A percentile compares a stretch with the other conserved stretches of the same genome.
phyloP scores from a whole-genome alignment of 2,888 invertebrate genomes.

The Pherbina coryleti region DNA sequence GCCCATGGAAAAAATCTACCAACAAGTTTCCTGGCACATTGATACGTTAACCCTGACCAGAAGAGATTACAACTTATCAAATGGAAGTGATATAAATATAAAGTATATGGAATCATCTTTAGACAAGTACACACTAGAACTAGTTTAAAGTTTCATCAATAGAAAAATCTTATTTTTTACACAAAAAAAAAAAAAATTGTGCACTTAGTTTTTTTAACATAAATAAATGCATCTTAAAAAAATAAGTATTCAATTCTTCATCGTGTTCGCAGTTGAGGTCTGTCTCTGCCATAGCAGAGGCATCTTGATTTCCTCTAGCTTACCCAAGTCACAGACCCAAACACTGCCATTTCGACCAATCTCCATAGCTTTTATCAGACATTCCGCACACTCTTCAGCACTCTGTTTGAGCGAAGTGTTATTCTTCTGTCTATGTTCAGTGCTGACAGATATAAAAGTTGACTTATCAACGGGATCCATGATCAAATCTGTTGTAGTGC shows the following conservation, averaged over 20 bases:
- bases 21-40: background rate
- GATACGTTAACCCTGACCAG: background rate
- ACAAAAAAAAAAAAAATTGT: too few species aligned
- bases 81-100: too few species aligned
- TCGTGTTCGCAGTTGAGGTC: background rate
- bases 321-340: slow-evolving; percentile 63
- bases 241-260: background rate
- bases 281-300: background rate
- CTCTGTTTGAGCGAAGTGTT: slow-evolving; percentile 32
- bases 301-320: slow-evolving; percentile 49
- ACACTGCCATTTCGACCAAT: slow-evolving; percentile 62
- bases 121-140: too few species aligned
- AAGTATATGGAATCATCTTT: too few species aligned
- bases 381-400: slow-evolving; percentile 56
- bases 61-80: too few species aligned
- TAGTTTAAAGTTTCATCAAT: too few species aligned
- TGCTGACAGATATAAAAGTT: background rate
- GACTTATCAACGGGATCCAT: background rate
- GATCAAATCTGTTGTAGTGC: slow-evolving; percentile 39
- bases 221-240: background rate
- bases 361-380: slow-evolving; percentile 61
- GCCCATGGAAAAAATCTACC: background rate
- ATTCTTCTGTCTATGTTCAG: background rate
- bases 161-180: too few species aligned
- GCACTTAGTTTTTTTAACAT: background rate